Evolutionary conservation across 2,888 invertebrate species (phyloP).

Genomic region (Leuctra nigra): DNA sequence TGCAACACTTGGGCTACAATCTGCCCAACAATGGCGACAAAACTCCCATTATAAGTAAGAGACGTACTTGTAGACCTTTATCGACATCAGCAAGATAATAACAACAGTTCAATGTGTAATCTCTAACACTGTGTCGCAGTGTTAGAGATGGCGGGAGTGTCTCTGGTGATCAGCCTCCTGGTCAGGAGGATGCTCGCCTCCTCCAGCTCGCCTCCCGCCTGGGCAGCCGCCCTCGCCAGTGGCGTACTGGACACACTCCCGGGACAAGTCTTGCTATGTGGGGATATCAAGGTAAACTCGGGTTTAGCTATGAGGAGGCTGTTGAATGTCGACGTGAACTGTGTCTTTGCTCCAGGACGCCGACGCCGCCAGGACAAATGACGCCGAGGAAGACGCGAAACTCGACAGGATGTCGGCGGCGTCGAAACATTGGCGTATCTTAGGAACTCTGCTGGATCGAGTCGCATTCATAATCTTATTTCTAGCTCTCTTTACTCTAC

Average conservation of each 20-base stretch:
- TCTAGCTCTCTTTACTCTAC: not conserved
- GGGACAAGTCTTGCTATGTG: conserved; percentile 9
- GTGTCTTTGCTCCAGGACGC: not conserved
- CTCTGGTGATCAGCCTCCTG: conserved; percentile 3
- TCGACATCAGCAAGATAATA: not conserved
- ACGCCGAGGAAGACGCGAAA: not conserved
- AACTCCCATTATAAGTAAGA: conserved; percentile 51
- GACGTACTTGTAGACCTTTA: not conserved
- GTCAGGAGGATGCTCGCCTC: not conserved
- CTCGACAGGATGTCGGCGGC: not conserved
- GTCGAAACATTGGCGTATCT: not conserved
- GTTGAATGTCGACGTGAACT: no score
- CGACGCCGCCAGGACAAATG: not conserved
- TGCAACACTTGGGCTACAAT: conserved; percentile 54
- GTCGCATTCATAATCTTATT: not conserved
- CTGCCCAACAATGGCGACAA: conserved; percentile 53
- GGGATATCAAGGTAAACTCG: no score
- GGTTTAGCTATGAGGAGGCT: no score
- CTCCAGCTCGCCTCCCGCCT: conserved; percentile 1
- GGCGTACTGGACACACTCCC: not conserved
- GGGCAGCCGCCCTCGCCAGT: not conserved
- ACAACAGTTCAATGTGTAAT: no score
- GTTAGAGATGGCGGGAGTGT: not conserved
- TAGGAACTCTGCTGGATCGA: not conserved
- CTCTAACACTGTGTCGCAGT: no score